Evolutionary conservation across 2,888 invertebrate species (phyloP), one percentile per base, ranked within the genome.

Genomic region (Eucriotettix oculatus): DNA sequence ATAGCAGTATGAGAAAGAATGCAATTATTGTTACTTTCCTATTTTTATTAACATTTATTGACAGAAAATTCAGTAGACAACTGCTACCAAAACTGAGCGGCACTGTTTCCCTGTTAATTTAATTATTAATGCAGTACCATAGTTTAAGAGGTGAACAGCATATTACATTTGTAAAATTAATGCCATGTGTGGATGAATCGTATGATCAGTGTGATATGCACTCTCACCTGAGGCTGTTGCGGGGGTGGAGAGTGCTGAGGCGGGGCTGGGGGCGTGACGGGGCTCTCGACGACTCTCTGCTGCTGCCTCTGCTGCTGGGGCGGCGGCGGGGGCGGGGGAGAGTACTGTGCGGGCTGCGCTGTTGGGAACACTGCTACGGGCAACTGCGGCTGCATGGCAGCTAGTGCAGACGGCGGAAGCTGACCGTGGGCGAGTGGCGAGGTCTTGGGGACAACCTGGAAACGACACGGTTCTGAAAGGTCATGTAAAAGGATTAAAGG

Each of bases 341-440:
- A 75, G 73, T 57, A 71, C 70, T 62, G 71, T 48, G 12, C 3
- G 5, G 12, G 48, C 9, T 71, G 16, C 10, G 74, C 78, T 9
- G 73, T 67, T 48, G 81, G 82, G 64, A 82, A 80, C 40, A 84
- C 84, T 66, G 83, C 81, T 16, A 82, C 79, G 5, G 83, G 82
- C 66, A 84, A 77, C 67, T 82, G 82, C 40, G 82, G 80, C 67
- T 82, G 80, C 72, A 81, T 76, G 9, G 79, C 79, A 10, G 79
- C 82, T 63, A 84, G 71, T 3, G 84, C 80, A 1, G 82, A 80
- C 17, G 83, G 84, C 52, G 82, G 81, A 11, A 83, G 78, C 65
- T 64, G 16, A 74, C 72, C 11, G 42, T 60, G 60, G 9, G 54
- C 44, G 14, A 62, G 40, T 40, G 61, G 55, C 9, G 61, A 57